These are phyloP conservation scores for Ornithoptera priamus DNA, from an alignment of 2,888 invertebrate genomes.

Conservation along the genomic window DNA sequence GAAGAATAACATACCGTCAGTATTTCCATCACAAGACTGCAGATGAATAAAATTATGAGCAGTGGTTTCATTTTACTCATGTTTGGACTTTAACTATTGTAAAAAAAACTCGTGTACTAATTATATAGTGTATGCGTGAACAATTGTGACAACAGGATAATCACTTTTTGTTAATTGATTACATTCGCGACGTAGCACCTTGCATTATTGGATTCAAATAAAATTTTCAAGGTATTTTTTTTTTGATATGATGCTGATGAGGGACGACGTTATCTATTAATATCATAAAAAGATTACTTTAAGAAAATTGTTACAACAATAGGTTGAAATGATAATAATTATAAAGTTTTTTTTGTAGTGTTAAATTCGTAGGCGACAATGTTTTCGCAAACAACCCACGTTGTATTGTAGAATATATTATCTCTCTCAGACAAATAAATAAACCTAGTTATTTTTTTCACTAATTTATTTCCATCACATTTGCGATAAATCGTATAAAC, in stretches of 20 bases:
- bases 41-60: constrained; percentile 3
- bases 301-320: too few relatives aligned
- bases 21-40: constrained; percentile 1
- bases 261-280: background rate
- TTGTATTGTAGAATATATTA: too few relatives aligned
- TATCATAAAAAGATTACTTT: too few relatives aligned
- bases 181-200: constrained; percentile 10
- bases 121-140: constrained; percentile 11
- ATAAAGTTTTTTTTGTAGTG: too few relatives aligned
- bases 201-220: constrained; percentile 7
- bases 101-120: background rate
- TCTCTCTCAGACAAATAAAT: background rate
- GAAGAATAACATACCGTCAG: constrained; percentile 11
- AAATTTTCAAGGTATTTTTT: constrained; percentile 4
- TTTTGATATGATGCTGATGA: background rate
- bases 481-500: constrained; percentile 27
- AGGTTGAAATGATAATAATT: too few relatives aligned
- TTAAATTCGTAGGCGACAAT: too few relatives aligned
- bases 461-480: constrained; percentile 23
- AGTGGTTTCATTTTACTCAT: constrained; percentile 15
- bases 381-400: too few relatives aligned
- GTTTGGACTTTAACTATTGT: background rate
- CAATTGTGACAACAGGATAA: constrained; percentile 25
- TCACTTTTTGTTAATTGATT: constrained; percentile 21
- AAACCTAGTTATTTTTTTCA: constrained; percentile 6